Conservation (phyloP, 2,888 invertebrate genomes). For the Aphidoletes aphidimyza region DNA sequence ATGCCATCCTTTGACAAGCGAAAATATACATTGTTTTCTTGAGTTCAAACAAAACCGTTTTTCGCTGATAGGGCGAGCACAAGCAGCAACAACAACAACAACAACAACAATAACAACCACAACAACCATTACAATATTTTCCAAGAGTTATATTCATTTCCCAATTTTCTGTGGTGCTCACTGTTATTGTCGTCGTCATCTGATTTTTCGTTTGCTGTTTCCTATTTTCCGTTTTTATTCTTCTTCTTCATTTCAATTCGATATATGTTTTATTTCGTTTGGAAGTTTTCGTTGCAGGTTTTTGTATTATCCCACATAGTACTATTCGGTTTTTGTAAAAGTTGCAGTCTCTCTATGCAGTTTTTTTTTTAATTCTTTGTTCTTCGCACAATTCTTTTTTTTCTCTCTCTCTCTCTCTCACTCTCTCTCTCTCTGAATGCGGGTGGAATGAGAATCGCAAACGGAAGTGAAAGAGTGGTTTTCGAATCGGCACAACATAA, state of each 20-base stretch:
- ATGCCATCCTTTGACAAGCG: not conserved
- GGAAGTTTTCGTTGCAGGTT: not conserved
- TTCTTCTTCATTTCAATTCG: not conserved
- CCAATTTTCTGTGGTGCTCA: not conserved
- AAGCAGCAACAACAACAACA: too few species aligned
- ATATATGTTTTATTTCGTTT: not conserved
- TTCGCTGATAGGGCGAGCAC: too few species aligned
- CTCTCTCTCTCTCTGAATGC: not conserved
- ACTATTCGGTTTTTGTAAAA: too few species aligned
- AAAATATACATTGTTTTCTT: not conserved
- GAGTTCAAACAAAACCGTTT: not conserved
- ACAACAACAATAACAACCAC: too few species aligned
- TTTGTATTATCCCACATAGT: too few species aligned
- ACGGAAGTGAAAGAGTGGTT: not conserved
- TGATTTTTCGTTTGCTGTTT: not conserved
- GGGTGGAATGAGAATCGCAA: too few species aligned
- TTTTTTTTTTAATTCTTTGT: not conserved
- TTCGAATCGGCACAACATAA: conserved; percentile 4
- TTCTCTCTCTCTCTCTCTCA: not conserved
- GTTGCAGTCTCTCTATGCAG: not conserved
- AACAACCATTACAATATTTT: not conserved
- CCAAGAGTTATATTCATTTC: not conserved
- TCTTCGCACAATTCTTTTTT: not conserved
- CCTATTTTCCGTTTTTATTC: not conserved
- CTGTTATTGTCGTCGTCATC: not conserved